Percentiles rank a stretch among this genome's conserved stretches.
These are phyloP conservation scores for Belonocnema kinseyi DNA, from an alignment of 1,140 invertebrate genomes.

Conservation along the genomic window DNA sequence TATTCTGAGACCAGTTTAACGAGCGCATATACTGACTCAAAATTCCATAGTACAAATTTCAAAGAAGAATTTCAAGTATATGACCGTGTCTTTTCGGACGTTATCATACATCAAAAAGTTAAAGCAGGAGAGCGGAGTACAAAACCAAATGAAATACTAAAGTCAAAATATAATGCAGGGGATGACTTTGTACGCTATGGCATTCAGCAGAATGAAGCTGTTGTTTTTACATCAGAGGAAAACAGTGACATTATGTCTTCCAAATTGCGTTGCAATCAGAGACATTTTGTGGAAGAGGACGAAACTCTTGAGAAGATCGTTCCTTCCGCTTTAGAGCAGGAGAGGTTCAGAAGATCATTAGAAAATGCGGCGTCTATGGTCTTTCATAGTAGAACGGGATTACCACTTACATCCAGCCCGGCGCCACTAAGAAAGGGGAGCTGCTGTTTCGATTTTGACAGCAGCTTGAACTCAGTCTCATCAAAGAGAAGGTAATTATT, in stretches of 20 bases:
- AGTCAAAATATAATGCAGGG: not conserved
- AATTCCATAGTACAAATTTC: conserved; percentile 65
- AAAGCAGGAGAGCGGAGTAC: not conserved
- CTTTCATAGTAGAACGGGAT: conserved; percentile 87
- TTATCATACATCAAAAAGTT: not conserved
- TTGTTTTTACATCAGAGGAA: not conserved
- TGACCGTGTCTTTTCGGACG: not conserved
- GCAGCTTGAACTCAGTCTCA: conserved; percentile 85
- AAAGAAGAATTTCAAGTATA: conserved; percentile 33
- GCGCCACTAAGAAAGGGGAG: conserved; percentile 86
- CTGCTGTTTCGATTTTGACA: conserved; percentile 90
- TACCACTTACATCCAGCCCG: conserved; percentile 92
- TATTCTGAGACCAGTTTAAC: conserved; percentile 53
- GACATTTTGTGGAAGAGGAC: conserved; percentile 46
- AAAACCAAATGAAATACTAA: not conserved
- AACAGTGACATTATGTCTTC: not conserved
- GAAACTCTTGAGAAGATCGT: conserved; percentile 71
- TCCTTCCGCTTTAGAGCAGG: conserved; percentile 83
- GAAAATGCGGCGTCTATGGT: conserved; percentile 89
- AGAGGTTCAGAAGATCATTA: conserved; percentile 84
- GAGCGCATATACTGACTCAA: conserved; percentile 56
- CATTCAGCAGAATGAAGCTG: not conserved
- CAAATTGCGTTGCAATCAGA: not conserved
- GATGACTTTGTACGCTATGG: not conserved
- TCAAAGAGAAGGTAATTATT: conserved; percentile 86